Evolutionary conservation across 2,888 invertebrate species (phyloP).

Genomic region (Sturmia bella): DNA sequence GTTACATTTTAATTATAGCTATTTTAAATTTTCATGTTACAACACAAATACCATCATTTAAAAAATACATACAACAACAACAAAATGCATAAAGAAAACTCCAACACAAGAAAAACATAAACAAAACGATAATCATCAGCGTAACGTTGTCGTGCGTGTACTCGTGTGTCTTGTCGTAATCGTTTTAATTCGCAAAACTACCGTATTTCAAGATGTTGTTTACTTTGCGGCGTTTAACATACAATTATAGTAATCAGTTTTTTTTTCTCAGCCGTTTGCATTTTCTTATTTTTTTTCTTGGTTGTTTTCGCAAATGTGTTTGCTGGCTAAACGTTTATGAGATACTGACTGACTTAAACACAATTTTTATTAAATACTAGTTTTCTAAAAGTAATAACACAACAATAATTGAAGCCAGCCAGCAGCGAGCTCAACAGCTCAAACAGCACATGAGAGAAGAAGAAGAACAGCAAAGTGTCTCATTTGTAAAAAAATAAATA

Average conservation of each 20-base stretch:
- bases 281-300: constrained; percentile 25
- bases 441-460: constrained; percentile 42
- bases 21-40: constrained; percentile 19
- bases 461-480: constrained; percentile 50
- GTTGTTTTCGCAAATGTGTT: constrained; percentile 44
- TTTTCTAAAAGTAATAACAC: constrained; percentile 53
- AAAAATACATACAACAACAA: constrained; percentile 23
- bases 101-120: constrained; percentile 10
- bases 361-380: constrained; percentile 60
- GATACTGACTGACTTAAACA: constrained; percentile 63
- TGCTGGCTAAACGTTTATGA: constrained; percentile 59
- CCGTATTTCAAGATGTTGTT: constrained; percentile 32
- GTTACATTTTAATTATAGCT: constrained; percentile 49
- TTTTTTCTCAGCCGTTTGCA: constrained; percentile 24
- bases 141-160: constrained; percentile 35
- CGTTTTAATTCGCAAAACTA: constrained; percentile 36
- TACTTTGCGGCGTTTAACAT: constrained; percentile 40
- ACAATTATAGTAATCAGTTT: constrained; percentile 15
- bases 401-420: constrained; percentile 33
- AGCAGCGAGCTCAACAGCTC: constrained; percentile 23
- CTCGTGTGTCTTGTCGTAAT: constrained; percentile 23
- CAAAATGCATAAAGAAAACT: too few species aligned
- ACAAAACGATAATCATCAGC: constrained; percentile 61
- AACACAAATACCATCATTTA: constrained; percentile 17
- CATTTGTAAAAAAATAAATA: constrained; percentile 45